Percentiles rank a stretch among this genome's conserved stretches.
phyloP scores from a whole-genome alignment of 2,888 invertebrate genomes.

The Palloptera scutellata region DNA sequence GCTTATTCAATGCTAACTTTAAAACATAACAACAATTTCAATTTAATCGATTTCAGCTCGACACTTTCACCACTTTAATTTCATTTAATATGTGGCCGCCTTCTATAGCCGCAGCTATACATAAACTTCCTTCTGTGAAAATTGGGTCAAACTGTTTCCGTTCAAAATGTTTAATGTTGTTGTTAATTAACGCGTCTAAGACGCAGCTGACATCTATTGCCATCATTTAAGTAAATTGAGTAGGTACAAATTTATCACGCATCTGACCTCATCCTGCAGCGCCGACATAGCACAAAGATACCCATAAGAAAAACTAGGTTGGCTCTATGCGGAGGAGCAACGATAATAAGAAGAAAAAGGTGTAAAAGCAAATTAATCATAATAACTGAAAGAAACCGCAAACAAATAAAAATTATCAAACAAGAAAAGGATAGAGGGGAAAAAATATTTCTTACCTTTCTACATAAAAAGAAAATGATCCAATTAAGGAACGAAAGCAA shows the following conservation, averaged over 20 bases:
- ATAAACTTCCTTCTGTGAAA: background rate
- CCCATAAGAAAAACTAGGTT: background rate
- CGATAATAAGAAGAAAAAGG: slow-evolving; percentile 9
- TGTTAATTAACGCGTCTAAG: slow-evolving; percentile 30
- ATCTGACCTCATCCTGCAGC: slow-evolving; percentile 26
- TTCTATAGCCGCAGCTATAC: no score
- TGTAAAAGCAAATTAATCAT: slow-evolving; percentile 34
- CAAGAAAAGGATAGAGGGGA: slow-evolving; percentile 3
- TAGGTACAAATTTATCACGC: slow-evolving; percentile 34
- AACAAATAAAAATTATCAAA: slow-evolving; percentile 21
- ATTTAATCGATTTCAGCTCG: no score
- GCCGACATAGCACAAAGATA: background rate
- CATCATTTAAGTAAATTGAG: slow-evolving; percentile 31
- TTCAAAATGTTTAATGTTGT: background rate
- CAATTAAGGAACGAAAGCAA: slow-evolving; percentile 24
- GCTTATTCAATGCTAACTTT: no score
- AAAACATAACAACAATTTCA: no score
- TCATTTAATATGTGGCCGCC: no score
- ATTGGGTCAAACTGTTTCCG: slow-evolving; percentile 10
- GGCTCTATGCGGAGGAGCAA: background rate
- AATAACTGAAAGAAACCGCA: slow-evolving; percentile 27
- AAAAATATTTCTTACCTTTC: slow-evolving; percentile 6
- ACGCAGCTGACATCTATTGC: slow-evolving; percentile 32
- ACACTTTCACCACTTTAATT: no score
- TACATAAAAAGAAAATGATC: slow-evolving; percentile 32